Percentiles rank a stretch among this genome's conserved stretches.
Conservation (phyloP, 1,140 invertebrate species). For the Cyclina sinensis region DNA sequence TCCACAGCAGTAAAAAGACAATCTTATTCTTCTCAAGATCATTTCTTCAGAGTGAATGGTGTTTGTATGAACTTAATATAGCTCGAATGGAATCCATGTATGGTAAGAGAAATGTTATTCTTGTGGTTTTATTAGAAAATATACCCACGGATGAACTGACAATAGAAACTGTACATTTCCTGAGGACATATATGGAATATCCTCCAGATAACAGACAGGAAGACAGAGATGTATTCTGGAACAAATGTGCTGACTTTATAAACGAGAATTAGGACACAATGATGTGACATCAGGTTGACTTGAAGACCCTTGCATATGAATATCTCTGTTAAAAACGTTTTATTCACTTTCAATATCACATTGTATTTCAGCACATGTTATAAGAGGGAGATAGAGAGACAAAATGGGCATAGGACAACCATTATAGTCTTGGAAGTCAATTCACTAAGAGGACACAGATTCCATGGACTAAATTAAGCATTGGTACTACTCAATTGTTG, state of each 20-base stretch:
- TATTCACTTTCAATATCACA: too few species aligned
- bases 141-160: slow-evolving; percentile 50
- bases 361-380: too few species aligned
- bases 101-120: slow-evolving; percentile 67
- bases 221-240: slow-evolving; percentile 49
- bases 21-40: slow-evolving; percentile 89
- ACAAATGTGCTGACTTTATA: slow-evolving; percentile 13
- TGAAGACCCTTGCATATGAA: too few species aligned
- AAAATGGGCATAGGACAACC: too few species aligned
- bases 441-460: too few species aligned
- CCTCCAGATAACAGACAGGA: slow-evolving; percentile 8
- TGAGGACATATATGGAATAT: slow-evolving; percentile 68
- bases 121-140: slow-evolving; percentile 67
- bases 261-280: background rate
- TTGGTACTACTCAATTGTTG: too few species aligned
- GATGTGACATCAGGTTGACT: too few species aligned
- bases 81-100: slow-evolving; percentile 68
- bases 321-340: too few species aligned
- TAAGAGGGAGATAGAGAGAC: too few species aligned
- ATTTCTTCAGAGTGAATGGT: slow-evolving; percentile 90
- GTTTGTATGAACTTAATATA: slow-evolving; percentile 89
- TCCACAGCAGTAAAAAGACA: slow-evolving; percentile 89
- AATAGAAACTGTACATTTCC: slow-evolving; percentile 51
- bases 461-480: too few species aligned
- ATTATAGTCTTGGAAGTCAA: too few species aligned